Percentiles rank a stretch among this genome's conserved stretches.
Evolutionary conservation across 2,113 vertebrate species (phyloP).

Genomic region (Peucedramus taeniatus): DNA sequence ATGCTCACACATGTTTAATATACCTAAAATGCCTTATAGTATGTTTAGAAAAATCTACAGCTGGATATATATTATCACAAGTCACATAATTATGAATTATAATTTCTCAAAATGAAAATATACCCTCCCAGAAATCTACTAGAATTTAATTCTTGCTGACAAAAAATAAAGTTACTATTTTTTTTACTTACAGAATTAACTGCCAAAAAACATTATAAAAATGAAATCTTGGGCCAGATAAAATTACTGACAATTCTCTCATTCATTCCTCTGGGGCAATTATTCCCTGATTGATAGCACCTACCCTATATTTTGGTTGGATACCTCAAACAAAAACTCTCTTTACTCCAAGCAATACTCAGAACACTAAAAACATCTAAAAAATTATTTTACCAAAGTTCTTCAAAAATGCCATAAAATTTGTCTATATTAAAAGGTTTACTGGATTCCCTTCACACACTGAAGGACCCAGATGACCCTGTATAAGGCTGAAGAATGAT

Average conservation of each 20-base stretch:
- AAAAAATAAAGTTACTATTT: not conserved
- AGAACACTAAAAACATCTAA: not conserved
- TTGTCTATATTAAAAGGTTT: not conserved
- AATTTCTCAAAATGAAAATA: not conserved
- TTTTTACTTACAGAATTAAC: not conserved
- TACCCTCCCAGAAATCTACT: not conserved
- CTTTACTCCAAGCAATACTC: not conserved
- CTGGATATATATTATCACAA: not conserved
- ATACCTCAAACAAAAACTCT: not conserved
- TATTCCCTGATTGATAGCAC: not conserved
- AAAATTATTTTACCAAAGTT: not conserved
- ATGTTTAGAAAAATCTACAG: not conserved
- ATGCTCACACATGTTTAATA: not conserved
- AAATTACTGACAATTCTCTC: not conserved
- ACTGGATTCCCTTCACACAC: not conserved
- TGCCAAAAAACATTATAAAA: rapidly evolving
- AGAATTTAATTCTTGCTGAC: not conserved
- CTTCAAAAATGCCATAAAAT: not conserved
- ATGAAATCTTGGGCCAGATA: not conserved
- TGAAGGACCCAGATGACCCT: not conserved
- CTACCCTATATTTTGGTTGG: not conserved
- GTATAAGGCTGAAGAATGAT: not conserved
- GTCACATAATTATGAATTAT: not conserved
- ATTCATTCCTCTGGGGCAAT: not conserved
- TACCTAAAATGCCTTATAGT: not conserved